Evolutionary conservation across 2,888 invertebrate species (phyloP).

Genomic region (Calameuta idolon): DNA sequence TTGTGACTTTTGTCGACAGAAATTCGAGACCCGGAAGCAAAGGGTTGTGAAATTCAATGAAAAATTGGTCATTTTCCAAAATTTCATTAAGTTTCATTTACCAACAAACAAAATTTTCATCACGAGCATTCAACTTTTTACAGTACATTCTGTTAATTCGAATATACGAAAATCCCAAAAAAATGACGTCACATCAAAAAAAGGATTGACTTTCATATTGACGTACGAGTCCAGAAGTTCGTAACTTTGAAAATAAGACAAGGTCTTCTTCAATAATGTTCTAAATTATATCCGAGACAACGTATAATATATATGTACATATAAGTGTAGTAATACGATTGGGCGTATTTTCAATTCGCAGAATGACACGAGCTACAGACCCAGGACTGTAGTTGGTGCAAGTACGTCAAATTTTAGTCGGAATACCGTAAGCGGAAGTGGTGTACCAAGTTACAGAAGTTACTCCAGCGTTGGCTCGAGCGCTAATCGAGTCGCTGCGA

Average conservation of each 20-base stretch:
- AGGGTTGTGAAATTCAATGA: background rate
- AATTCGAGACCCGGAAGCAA: background rate
- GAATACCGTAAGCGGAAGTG: constrained; percentile 41
- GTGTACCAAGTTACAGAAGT: constrained; percentile 55
- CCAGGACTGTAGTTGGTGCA: constrained; percentile 37
- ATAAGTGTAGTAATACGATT: background rate
- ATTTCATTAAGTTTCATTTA: background rate
- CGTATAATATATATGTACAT: too few relatives aligned
- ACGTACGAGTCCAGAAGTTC: background rate
- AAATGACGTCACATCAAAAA: too few relatives aligned
- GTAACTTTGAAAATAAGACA: background rate
- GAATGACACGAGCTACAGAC: constrained; percentile 57
- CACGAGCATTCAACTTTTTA: too few relatives aligned
- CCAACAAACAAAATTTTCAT: background rate
- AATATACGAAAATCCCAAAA: too few relatives aligned
- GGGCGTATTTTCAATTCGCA: constrained; percentile 33
- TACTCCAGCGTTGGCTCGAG: constrained; percentile 48
- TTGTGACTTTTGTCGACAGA: background rate
- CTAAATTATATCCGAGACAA: too few relatives aligned
- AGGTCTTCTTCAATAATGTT: background rate
- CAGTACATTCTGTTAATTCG: too few relatives aligned
- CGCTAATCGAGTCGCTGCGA: constrained; percentile 44
- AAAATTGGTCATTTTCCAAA: background rate
- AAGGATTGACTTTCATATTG: too few relatives aligned
- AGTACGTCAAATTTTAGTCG: constrained; percentile 43